Evolutionary conservation across 37 sponge, comb jelly and placozoan species (phyloP).

Genomic region (Mnemiopsis leidyi): DNA sequence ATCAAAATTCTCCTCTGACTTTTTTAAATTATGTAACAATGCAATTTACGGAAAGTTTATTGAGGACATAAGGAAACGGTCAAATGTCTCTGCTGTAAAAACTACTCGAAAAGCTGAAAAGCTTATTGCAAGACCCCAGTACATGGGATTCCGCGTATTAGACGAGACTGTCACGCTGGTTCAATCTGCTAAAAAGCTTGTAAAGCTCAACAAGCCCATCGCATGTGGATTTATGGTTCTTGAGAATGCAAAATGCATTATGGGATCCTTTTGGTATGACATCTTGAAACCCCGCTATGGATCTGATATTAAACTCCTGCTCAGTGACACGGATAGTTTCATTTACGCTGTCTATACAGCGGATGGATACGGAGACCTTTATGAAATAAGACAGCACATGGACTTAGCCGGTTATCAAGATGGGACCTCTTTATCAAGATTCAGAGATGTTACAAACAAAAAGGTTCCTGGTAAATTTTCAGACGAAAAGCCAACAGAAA

Average conservation of each 20-base stretch:
- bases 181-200: background rate
- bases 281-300: background rate
- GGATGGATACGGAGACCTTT: slow-evolving; percentile 8
- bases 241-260: slow-evolving; percentile 34
- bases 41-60: slow-evolving; percentile 39
- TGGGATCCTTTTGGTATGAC: slow-evolving; percentile 20
- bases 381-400: background rate
- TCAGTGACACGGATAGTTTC: slow-evolving; percentile 21
- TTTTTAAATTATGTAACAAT: slow-evolving; percentile 39
- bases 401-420: slow-evolving; percentile 13
- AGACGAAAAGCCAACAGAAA: too few species aligned
- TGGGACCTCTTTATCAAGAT: background rate
- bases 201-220: slow-evolving; percentile 17
- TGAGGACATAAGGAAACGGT: background rate
- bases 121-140: background rate
- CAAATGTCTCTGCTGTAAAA: background rate
- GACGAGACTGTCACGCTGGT: background rate
- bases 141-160: slow-evolving; percentile 11
- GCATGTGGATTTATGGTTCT: slow-evolving; percentile 26
- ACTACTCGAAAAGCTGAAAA: background rate
- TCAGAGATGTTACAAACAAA: background rate
- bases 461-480: slow-evolving; percentile 42
- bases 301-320: too few species aligned
- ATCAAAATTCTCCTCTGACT: slow-evolving; percentile 11
- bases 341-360: slow-evolving; percentile 11